Conservation (phyloP, 2,113 vertebrate genomes). For the Apteryx mantelli region DNA sequence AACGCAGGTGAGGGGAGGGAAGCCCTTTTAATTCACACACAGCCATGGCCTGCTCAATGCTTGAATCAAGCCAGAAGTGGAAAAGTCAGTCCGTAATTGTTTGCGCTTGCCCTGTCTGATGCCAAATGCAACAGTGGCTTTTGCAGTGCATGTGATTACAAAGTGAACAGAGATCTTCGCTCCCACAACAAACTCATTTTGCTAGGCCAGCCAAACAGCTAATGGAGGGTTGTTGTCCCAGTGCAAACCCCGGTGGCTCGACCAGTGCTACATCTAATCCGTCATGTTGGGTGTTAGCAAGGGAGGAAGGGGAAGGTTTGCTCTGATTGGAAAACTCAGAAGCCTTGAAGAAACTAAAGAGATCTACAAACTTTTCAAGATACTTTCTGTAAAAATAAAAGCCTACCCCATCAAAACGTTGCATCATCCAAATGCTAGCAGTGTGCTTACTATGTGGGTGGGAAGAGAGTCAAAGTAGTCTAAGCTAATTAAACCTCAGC, state of each 20-base stretch:
- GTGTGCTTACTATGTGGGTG: neutral
- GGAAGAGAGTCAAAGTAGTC: neutral
- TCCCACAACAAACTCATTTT: neutral
- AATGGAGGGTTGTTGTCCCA: neutral
- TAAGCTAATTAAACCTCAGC: constrained; percentile 14
- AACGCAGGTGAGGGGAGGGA: neutral
- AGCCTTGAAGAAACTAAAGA: neutral
- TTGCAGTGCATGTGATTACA: neutral
- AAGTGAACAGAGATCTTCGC: neutral
- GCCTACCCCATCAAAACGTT: neutral
- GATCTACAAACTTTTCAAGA: neutral
- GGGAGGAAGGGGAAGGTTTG: neutral
- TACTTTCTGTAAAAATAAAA: neutral
- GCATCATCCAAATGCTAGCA: neutral
- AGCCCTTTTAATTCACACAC: neutral
- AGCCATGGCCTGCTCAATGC: no score
- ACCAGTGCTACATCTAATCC: neutral
- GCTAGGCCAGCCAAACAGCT: neutral
- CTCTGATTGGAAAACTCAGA: neutral
- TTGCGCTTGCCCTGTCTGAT: neutral
- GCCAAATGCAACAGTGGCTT: neutral
- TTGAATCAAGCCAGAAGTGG: neutral
- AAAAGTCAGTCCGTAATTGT: neutral
- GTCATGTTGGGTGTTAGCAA: neutral
- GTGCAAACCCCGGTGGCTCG: neutral